These are phyloP conservation scores for Paraescarpia echinospica DNA, from an alignment of 1,140 invertebrate species.

Conservation along the genomic window DNA sequence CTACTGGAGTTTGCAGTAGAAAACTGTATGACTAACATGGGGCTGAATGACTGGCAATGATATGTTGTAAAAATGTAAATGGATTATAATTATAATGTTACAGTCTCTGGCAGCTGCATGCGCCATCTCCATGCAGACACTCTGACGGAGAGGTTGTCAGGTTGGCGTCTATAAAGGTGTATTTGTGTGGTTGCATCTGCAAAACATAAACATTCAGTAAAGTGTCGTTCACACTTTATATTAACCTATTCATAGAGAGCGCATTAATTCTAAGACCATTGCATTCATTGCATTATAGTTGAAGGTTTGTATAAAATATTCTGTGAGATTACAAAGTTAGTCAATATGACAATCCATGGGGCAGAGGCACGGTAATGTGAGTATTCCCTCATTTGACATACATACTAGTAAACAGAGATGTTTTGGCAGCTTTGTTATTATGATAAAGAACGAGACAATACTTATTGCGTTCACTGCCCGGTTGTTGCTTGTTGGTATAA, in stretches of 20 bases:
- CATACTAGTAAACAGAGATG: no score
- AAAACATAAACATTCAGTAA: neutral
- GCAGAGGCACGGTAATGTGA: no score
- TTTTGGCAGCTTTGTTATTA: no score
- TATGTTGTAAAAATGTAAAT: neutral
- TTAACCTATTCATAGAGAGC: no score
- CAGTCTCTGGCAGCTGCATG: neutral
- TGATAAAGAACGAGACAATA: no score
- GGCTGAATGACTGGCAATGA: neutral
- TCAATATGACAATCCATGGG: neutral
- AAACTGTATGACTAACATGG: neutral
- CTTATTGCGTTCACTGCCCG: no score
- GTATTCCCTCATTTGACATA: no score
- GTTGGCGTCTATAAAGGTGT: constrained; percentile 17
- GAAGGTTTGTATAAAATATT: neutral
- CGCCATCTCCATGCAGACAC: neutral
- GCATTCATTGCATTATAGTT: no score
- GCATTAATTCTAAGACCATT: no score
- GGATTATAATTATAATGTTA: neutral
- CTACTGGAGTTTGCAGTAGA: neutral
- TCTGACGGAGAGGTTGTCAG: neutral
- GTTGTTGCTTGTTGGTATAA: no score
- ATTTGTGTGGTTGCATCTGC: neutral
- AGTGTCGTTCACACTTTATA: no score
- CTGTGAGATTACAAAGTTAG: neutral